These are phyloP conservation scores for Helogale parvula DNA, from an alignment of 2,113 vertebrate genomes.

Conservation along the genomic window DNA sequence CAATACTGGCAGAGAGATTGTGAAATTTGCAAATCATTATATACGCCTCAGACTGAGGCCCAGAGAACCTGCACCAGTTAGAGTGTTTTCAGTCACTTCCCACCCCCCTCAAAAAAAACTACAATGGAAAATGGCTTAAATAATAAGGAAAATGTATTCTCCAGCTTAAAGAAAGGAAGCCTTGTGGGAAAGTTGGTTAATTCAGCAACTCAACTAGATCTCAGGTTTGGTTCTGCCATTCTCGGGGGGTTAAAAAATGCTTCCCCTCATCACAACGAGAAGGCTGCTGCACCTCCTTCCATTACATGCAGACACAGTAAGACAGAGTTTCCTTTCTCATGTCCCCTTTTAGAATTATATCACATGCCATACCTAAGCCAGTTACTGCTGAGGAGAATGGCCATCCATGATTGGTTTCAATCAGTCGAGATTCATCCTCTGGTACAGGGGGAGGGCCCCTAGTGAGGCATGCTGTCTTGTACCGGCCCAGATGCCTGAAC, in stretches of 20 bases:
- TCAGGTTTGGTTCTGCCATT: background rate
- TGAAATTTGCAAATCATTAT: background rate
- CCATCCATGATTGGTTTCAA: background rate
- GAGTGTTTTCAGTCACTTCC: background rate
- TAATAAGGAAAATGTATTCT: background rate
- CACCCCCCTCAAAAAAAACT: background rate
- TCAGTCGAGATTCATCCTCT: background rate
- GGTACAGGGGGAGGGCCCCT: background rate
- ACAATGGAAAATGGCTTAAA: background rate
- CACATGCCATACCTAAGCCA: background rate
- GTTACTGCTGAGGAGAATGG: background rate
- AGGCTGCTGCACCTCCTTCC: background rate
- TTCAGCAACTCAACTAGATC: background rate
- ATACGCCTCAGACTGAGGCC: background rate
- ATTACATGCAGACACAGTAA: background rate
- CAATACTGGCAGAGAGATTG: background rate
- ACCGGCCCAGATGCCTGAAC: background rate
- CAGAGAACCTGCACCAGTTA: background rate
- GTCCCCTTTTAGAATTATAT: background rate
- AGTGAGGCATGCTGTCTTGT: background rate
- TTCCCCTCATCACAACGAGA: background rate
- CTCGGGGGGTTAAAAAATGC: background rate
- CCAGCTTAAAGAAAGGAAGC: background rate
- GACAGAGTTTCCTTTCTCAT: background rate
- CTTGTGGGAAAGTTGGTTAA: background rate